Evolutionary conservation across 2,888 invertebrate species (phyloP).

Genomic region (Cactoblastis cactorum): DNA sequence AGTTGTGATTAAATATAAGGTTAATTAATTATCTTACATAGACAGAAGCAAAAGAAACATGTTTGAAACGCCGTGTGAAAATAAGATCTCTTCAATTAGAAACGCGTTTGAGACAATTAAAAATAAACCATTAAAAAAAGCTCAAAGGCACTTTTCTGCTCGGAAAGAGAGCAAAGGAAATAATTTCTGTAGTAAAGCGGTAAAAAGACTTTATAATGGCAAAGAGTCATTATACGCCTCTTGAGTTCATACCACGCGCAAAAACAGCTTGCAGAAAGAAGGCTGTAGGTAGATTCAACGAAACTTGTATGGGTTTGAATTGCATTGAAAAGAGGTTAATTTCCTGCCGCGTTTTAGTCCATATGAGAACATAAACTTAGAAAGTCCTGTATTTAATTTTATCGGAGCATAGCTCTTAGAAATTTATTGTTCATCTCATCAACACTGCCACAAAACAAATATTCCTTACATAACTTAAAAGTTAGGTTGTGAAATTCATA

Average conservation of each 20-base stretch:
- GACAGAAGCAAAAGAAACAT: background rate
- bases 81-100: constrained; percentile 2
- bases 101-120: constrained; percentile 14
- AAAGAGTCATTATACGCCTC: constrained; percentile 23
- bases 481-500: too few species aligned
- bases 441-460: too few species aligned
- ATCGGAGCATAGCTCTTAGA: background rate
- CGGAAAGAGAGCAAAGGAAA: constrained; percentile 20
- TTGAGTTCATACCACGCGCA: constrained; percentile 19
- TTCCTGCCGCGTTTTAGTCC: background rate
- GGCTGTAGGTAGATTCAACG: constrained; percentile 2
- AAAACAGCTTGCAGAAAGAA: constrained; percentile 6
- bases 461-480: too few species aligned
- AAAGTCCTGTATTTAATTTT: background rate
- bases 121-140: constrained; percentile 19
- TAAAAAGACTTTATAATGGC: constrained; percentile 25
- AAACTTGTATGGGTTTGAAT: background rate
- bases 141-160: constrained; percentile 22
- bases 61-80: background rate
- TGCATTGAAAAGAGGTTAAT: constrained; percentile 11
- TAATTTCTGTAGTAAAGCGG: constrained; percentile 22
- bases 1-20: too few species aligned
- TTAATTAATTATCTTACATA: too few species aligned
- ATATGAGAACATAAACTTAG: background rate
- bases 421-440: background rate